Percentiles rank a stretch among this genome's conserved stretches.
These are phyloP conservation scores for Cheilosia pagana DNA, from an alignment of 2,888 invertebrate species.

Conservation along the genomic window DNA sequence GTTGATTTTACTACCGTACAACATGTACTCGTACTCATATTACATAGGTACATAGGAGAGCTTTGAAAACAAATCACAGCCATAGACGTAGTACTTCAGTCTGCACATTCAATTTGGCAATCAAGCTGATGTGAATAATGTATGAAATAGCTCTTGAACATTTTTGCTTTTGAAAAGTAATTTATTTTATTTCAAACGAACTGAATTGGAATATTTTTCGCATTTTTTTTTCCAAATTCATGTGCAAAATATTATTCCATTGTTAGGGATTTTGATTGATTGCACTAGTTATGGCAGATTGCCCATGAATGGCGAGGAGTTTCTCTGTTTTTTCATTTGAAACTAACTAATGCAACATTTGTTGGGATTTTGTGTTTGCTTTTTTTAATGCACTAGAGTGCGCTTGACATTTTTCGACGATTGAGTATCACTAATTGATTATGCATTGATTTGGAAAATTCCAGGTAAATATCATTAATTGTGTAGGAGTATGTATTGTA, in stretches of 20 bases:
- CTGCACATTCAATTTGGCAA: slow-evolving; percentile 9
- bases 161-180: slow-evolving; percentile 2
- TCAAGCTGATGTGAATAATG: background rate
- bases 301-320: background rate
- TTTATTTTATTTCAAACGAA: slow-evolving; percentile 19
- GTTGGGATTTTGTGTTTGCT: too few relatives aligned
- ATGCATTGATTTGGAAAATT: too few relatives aligned
- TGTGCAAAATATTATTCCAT: slow-evolving; percentile 18
- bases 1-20: background rate
- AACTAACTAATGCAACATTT: too few relatives aligned
- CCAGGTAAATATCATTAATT: too few relatives aligned
- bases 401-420: too few relatives aligned
- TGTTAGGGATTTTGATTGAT: slow-evolving; percentile 47
- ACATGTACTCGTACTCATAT: background rate
- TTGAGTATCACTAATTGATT: background rate
- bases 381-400: too few relatives aligned
- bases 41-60: too few relatives aligned
- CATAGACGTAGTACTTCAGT: too few relatives aligned
- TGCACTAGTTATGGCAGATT: slow-evolving; percentile 25
- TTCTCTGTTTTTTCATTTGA: too few relatives aligned
- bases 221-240: background rate
- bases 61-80: too few relatives aligned
- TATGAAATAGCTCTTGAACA: background rate
- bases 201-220: background rate
- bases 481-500: too few relatives aligned